Percentiles rank a stretch among this genome's conserved stretches.
Evolutionary conservation across 2,113 vertebrate species (phyloP).

Genomic region (Anthoscopus minutus): DNA sequence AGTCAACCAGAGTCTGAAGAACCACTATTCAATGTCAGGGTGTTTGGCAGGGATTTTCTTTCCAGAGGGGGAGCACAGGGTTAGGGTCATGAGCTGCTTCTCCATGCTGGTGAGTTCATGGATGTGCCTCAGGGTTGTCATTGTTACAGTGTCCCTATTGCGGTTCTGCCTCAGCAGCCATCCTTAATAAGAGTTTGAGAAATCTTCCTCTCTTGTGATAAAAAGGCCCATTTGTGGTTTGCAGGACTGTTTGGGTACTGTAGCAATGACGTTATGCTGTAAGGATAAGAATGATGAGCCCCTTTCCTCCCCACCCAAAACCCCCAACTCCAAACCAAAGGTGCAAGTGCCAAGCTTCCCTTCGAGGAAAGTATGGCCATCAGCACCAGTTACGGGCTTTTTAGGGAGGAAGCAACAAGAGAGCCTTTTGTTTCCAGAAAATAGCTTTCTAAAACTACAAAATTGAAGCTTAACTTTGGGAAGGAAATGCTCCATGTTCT

Average conservation of each 20-base stretch:
- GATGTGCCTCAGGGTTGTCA: rapidly evolving
- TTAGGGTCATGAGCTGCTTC: background rate
- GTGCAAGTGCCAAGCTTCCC: background rate
- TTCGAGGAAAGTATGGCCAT: rapidly evolving
- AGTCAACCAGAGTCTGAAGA: background rate
- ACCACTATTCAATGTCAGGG: background rate
- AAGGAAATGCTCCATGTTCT: background rate
- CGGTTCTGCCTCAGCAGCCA: background rate
- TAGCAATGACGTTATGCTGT: background rate
- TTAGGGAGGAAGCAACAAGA: background rate
- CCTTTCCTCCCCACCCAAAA: background rate
- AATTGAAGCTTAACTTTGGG: background rate
- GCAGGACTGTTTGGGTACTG: background rate
- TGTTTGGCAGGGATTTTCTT: background rate
- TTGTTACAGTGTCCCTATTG: background rate
- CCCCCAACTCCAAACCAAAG: background rate
- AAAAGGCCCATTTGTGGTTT: background rate
- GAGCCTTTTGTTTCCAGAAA: background rate
- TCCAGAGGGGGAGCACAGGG: background rate
- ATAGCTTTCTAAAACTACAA: background rate
- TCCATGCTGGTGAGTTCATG: background rate
- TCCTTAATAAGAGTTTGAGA: background rate
- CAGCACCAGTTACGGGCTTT: background rate
- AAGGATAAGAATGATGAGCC: background rate
- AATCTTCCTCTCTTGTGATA: background rate